Conservation (phyloP, 2,113 vertebrate species). For the Ptilonorhynchus violaceus region DNA sequence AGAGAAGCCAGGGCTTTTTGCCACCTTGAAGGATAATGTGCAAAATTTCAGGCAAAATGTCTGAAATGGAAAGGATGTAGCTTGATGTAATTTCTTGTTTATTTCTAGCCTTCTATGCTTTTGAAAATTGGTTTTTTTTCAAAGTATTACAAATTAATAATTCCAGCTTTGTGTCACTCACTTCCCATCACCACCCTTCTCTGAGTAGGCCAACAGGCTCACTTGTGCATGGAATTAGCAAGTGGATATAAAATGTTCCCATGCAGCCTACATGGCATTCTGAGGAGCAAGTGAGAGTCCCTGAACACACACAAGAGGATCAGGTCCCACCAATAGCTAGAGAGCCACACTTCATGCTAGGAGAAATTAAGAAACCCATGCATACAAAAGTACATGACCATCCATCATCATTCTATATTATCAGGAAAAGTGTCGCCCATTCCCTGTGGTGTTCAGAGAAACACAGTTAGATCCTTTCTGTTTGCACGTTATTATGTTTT, state of each 20-base stretch:
- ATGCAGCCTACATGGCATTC: background rate
- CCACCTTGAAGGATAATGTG: background rate
- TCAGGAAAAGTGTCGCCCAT: background rate
- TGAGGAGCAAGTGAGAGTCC: background rate
- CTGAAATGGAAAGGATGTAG: background rate
- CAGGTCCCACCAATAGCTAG: background rate
- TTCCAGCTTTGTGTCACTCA: background rate
- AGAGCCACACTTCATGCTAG: background rate
- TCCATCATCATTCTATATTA: background rate
- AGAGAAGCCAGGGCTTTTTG: background rate
- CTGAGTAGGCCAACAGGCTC: background rate
- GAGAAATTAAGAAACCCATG: background rate
- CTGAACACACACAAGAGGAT: background rate
- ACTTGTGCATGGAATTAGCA: background rate
- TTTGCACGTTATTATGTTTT: background rate
- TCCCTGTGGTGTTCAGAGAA: background rate
- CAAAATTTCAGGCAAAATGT: background rate
- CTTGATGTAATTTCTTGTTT: background rate
- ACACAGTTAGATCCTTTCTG: background rate
- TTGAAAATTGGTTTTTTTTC: background rate
- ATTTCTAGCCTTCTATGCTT: background rate
- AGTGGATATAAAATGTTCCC: background rate
- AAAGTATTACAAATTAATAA: background rate
- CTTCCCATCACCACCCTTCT: background rate
- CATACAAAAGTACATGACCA: background rate